Base-by-base conservation (phyloP, 2,113 vertebrate species). In the Pelusios castaneus region DNA sequence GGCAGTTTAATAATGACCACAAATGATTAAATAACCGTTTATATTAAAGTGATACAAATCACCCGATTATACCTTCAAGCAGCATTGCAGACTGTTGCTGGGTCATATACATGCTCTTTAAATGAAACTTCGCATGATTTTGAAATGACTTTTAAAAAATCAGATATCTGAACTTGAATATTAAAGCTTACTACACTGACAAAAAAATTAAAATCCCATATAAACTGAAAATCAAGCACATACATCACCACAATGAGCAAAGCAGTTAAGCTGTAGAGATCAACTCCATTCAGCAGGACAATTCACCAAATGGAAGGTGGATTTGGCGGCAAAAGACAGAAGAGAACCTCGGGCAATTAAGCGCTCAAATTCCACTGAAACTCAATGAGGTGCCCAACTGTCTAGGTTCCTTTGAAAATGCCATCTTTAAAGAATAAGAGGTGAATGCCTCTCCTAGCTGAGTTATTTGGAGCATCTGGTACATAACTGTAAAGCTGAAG, bases 121-220 rank as follows among this genome's bases (percentile, higher is more conserved):
- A 94, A 89, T 75, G 67, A n/a, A 93, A 91, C 10, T 24, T 92
- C 78, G 31, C 16, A 54, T 91, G 88, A 56, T 9, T 91, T 92
- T 83, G 43, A 84, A 84, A 91, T 85, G 6, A 29, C 11, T 92
- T 89, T 87, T 24, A 89, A 94, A 77, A 93, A 90, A 43, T n/a
- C 25, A 91, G 91, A 81, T 52, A 84, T 80, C 87, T 89, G 58
- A 82, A 86, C 27, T 19, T 89, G 91, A 80, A 82, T 85, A 73
- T 93, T 90, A 91, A 93, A 93, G 51, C 17, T 82, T 85, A 75
- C 94, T 63, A 91, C 77, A 51, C 52, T 25, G 83, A 82, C 87
- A n/a, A n/a, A n/a, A 95, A 82, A 5, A n/a, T 63, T 41, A 80
- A 83, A 52, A 85, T 5, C 11, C 80, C 56, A 56, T 25, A 43